Conservation (phyloP, 2,888 invertebrate genomes). For the Caenorhabditis afra region DNA sequence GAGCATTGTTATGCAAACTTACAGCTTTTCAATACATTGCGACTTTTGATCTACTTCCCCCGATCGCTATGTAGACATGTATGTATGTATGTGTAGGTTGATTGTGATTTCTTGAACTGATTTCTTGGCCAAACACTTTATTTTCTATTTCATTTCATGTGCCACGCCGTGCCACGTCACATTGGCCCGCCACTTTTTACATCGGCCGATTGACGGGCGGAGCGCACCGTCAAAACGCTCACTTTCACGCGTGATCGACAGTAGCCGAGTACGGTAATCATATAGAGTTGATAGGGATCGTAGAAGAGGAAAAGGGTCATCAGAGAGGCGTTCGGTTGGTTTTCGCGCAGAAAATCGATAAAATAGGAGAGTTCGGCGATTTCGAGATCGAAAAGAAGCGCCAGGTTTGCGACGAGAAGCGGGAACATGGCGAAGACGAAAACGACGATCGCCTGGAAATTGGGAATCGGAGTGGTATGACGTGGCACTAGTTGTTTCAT, state of each 20-base stretch:
- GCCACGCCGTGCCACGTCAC: too few relatives aligned
- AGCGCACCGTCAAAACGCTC: not conserved
- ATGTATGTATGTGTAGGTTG: too few relatives aligned
- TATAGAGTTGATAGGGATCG: constrained; percentile 28
- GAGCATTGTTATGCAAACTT: too few relatives aligned
- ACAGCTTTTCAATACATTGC: too few relatives aligned
- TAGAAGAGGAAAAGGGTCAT: constrained; percentile 25
- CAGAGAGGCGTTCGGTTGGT: constrained; percentile 28
- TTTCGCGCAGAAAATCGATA: constrained; percentile 15
- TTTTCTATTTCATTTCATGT: too few relatives aligned
- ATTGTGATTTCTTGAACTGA: too few relatives aligned
- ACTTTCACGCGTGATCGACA: not conserved
- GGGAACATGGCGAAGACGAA: constrained; percentile 24
- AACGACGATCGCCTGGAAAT: constrained; percentile 8
- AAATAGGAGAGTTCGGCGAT: constrained; percentile 14
- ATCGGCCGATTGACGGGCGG: not conserved
- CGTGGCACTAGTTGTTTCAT: too few relatives aligned
- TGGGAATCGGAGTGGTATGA: not conserved
- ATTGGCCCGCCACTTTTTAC: not conserved
- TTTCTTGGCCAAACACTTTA: too few relatives aligned
- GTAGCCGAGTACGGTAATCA: constrained; percentile 1
- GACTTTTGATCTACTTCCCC: too few relatives aligned
- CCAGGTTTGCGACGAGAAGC: constrained; percentile 9
- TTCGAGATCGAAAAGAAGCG: constrained; percentile 14
- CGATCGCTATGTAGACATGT: too few relatives aligned